Conservation (phyloP, 1,140 invertebrate genomes). For the Bombus affinis region DNA sequence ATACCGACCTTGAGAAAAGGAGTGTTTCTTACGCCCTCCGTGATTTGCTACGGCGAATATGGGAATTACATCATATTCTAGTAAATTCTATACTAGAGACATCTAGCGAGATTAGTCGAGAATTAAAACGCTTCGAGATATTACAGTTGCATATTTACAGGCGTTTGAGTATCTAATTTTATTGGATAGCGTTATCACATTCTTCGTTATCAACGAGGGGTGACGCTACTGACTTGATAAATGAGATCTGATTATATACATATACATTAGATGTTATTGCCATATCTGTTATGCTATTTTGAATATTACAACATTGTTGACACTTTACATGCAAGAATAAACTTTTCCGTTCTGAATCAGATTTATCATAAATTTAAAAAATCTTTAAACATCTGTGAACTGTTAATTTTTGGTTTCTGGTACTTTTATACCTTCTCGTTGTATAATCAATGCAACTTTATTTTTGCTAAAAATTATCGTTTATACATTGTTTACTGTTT, state of each 20-base stretch:
- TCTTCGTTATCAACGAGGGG: conserved; percentile 11
- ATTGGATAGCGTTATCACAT: background rate
- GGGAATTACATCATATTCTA: background rate
- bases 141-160: background rate
- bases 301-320: background rate
- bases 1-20: too few species aligned
- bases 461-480: too few species aligned
- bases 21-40: too few species aligned
- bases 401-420: too few species aligned
- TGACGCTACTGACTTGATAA: conserved; percentile 1
- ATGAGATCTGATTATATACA: background rate
- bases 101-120: background rate
- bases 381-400: background rate
- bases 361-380: background rate
- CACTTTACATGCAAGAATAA: background rate
- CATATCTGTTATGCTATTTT: background rate
- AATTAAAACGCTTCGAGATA: background rate
- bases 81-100: background rate
- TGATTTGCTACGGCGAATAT: background rate
- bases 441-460: too few species aligned
- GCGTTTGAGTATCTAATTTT: background rate
- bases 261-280: too few species aligned
- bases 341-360: background rate
- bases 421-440: too few species aligned
- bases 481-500: too few species aligned